phyloP scores from a whole-genome alignment of 2,113 vertebrate species.

The Poeciliopsis retropinna region DNA sequence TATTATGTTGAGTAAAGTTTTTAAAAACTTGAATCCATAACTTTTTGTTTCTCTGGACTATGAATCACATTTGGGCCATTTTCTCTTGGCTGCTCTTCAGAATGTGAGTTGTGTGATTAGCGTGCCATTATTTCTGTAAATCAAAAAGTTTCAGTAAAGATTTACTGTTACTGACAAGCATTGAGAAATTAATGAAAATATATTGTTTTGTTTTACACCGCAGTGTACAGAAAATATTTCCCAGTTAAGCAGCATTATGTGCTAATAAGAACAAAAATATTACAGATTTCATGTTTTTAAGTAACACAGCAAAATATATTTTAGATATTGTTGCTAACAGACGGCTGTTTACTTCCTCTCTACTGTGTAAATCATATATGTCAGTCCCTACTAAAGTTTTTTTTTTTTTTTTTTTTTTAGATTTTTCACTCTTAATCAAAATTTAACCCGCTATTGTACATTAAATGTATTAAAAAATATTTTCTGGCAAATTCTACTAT shows the following conservation, averaged over 20 bases:
- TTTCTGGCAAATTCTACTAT: slow-evolving; percentile 30
- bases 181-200: neutral
- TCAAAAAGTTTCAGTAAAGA: slow-evolving; percentile 35
- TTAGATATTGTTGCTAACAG: neutral
- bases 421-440: neutral
- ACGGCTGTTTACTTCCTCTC: neutral
- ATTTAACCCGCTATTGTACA: slow-evolving; percentile 8
- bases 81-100: neutral
- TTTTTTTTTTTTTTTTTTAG: slow-evolving; percentile 8
- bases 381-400: slow-evolving; percentile 3
- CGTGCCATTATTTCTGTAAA: slow-evolving; percentile 38
- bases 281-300: neutral
- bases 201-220: neutral
- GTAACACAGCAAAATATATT: neutral
- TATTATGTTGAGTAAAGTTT: neutral
- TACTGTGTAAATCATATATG: neutral
- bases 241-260: neutral
- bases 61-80: neutral
- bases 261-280: neutral
- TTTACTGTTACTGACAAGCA: slow-evolving; percentile 11
- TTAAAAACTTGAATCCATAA: neutral
- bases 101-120: slow-evolving; percentile 36
- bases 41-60: neutral
- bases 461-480: slow-evolving; percentile 20
- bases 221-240: neutral